Evolutionary conservation across 1,140 invertebrate species (phyloP).

Genomic region (Pseudomyrmex dendroicus): DNA sequence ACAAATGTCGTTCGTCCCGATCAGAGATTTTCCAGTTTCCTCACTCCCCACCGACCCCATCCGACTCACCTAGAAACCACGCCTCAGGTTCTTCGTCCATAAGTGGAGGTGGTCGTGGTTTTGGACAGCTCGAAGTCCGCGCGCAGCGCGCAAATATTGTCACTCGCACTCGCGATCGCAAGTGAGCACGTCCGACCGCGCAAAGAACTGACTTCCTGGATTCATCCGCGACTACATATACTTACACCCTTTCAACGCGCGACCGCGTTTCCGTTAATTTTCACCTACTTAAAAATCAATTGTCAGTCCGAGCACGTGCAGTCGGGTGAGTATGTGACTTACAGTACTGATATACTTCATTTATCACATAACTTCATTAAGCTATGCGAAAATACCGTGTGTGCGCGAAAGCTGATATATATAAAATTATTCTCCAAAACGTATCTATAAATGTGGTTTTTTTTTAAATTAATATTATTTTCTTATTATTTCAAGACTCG

Average conservation of each 20-base stretch:
- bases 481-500: background rate
- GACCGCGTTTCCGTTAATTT: conserved; percentile 19
- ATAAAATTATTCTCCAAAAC: too few relatives aligned
- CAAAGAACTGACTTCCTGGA: conserved; percentile 15
- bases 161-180: conserved; percentile 72
- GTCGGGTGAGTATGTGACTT: conserved; percentile 62
- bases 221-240: background rate
- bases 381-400: background rate
- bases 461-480: too few relatives aligned
- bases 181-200: conserved; percentile 59
- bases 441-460: too few relatives aligned
- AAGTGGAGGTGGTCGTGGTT: conserved; percentile 65
- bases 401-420: background rate
- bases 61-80: conserved; percentile 54
- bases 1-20: conserved; percentile 6
- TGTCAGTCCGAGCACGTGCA: conserved; percentile 58
- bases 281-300: conserved; percentile 61
- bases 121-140: conserved; percentile 52
- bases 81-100: conserved; percentile 47
- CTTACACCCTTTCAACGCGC: background rate
- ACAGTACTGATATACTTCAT: conserved; percentile 50
- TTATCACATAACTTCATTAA: conserved; percentile 12
- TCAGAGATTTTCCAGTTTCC: conserved; percentile 45
- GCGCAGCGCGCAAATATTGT: conserved; percentile 54
- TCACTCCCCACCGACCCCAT: conserved; percentile 29